Percentiles rank a stretch among this genome's conserved stretches.
phyloP scores from a whole-genome alignment of 2,113 vertebrate species.

The Pristiophorus japonicus region DNA sequence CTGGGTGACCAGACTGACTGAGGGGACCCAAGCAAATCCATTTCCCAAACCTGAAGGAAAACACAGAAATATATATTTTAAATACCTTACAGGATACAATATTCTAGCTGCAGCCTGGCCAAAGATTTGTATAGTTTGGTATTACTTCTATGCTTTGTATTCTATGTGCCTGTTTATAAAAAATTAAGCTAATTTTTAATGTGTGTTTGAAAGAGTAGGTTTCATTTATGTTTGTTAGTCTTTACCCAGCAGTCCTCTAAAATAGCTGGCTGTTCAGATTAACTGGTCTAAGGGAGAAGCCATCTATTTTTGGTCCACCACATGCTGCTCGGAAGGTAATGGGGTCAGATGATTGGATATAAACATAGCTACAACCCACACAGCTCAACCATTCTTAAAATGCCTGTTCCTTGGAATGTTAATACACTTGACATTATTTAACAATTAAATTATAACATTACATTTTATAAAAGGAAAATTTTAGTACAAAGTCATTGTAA shows the following conservation, averaged over 20 bases:
- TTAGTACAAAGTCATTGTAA: not conserved
- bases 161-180: too few relatives aligned
- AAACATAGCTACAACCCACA: not conserved
- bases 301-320: not conserved
- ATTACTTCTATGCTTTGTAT: not conserved
- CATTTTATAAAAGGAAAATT: not conserved
- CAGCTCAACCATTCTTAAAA: not conserved
- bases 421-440: not conserved
- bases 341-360: too few relatives aligned
- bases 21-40: slow-evolving; percentile 59
- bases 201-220: not conserved
- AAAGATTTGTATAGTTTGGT: not conserved
- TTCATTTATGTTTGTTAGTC: not conserved
- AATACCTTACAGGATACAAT: not conserved
- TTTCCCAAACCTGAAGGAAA: slow-evolving; percentile 54
- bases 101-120: not conserved
- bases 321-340: not conserved
- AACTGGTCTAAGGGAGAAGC: too few relatives aligned
- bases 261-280: not conserved
- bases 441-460: not conserved
- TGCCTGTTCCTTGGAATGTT: not conserved
- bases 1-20: slow-evolving; percentile 64
- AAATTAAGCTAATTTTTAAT: not conserved
- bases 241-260: not conserved
- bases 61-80: not conserved